Evolutionary conservation across 2,888 invertebrate species (phyloP).

Genomic region (Invenusta paracnida): DNA sequence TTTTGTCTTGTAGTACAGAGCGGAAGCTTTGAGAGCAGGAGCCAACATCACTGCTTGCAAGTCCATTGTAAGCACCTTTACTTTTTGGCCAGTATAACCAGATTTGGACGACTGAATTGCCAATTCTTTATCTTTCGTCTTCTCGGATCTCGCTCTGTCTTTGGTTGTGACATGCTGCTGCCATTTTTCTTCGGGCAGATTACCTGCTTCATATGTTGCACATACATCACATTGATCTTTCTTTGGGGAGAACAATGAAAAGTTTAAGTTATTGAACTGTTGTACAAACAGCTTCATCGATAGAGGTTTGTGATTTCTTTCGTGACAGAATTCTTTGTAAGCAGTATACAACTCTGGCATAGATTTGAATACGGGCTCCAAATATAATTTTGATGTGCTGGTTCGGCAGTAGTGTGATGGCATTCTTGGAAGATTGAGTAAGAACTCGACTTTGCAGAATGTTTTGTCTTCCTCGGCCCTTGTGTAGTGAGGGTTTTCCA

Average conservation of each 20-base stretch:
- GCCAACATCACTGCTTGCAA: constrained; percentile 47
- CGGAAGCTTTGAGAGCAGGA: constrained; percentile 46
- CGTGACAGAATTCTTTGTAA: neutral
- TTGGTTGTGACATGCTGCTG: neutral
- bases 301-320: constrained; percentile 10
- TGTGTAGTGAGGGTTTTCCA: constrained; percentile 4
- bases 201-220: constrained; percentile 38
- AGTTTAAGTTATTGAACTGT: neutral
- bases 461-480: neutral
- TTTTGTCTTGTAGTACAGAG: constrained; percentile 46
- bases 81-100: constrained; percentile 4
- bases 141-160: neutral
- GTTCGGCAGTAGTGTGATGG: constrained; percentile 46
- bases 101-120: constrained; percentile 2
- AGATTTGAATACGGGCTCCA: constrained; percentile 44
- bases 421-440: constrained; percentile 42
- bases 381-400: constrained; percentile 42
- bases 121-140: neutral
- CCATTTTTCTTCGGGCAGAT: constrained; percentile 29
- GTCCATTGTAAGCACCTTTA: constrained; percentile 44
- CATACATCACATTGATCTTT: constrained; percentile 32
- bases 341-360: constrained; percentile 36
- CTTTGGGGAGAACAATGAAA: constrained; percentile 8
- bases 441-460: constrained; percentile 22
- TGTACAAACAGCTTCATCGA: neutral